Conservation (phyloP, 2,113 vertebrate species). For the Gopherus evgoodei region DNA sequence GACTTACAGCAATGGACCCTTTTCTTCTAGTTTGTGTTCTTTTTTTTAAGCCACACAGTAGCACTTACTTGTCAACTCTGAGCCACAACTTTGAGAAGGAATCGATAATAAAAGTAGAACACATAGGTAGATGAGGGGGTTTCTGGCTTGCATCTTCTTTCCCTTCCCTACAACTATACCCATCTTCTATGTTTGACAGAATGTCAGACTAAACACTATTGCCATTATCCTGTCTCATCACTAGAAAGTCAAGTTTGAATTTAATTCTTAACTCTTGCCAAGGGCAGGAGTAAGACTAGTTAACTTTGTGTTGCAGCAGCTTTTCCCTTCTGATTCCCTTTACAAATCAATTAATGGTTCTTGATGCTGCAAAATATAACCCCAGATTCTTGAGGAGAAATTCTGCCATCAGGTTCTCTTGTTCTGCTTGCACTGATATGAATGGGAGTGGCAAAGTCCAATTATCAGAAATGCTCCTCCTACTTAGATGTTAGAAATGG, state of each 20-base stretch:
- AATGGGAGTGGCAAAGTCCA: not conserved
- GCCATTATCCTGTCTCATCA: not conserved
- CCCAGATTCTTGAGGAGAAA: not conserved
- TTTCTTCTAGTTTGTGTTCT: not conserved
- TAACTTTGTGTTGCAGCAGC: not conserved
- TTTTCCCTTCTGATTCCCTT: not conserved
- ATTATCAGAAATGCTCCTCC: not conserved
- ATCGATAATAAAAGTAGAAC: not conserved
- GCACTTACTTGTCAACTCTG: not conserved
- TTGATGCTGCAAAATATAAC: not conserved
- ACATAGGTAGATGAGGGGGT: accelerated
- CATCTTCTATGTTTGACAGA: not conserved
- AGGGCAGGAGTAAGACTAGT: not conserved
- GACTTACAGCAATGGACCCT: not conserved
- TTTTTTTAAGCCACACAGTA: not conserved
- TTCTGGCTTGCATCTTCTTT: not conserved
- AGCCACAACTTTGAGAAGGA: not conserved
- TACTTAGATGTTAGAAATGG: not conserved
- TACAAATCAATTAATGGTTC: not conserved
- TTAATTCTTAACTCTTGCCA: not conserved
- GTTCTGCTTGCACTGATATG: not conserved
- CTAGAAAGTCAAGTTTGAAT: not conserved
- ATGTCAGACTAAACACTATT: not conserved
- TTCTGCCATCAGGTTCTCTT: not conserved
- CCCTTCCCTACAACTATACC: not conserved